These are phyloP conservation scores for Psittacula echo DNA, from an alignment of 2,797 vertebrate species.

Conservation along the genomic window DNA sequence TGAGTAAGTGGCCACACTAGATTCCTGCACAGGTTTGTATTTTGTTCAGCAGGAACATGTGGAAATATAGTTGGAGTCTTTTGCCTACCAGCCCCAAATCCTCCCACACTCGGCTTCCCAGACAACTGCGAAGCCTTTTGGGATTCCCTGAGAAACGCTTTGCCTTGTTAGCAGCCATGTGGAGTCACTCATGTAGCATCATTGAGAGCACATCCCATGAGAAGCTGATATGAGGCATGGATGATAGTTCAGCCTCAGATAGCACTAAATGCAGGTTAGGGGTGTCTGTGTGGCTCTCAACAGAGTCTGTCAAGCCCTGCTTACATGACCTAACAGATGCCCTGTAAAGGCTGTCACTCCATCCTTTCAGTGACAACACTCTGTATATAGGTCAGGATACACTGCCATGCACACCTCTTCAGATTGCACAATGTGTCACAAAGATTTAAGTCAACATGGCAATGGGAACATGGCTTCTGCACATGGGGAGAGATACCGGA, in stretches of 20 bases:
- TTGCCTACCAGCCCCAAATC: not conserved
- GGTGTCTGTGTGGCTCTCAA: not conserved
- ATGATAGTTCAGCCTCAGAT: not conserved
- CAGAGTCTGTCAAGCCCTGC: not conserved
- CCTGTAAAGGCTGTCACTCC: not conserved
- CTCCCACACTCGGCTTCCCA: not conserved
- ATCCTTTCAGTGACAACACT: not conserved
- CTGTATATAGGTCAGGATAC: not conserved
- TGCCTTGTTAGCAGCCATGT: not conserved
- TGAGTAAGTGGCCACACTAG: not conserved
- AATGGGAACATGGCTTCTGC: not conserved
- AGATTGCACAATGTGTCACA: not conserved
- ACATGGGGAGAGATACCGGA: not conserved
- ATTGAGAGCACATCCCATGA: not conserved
- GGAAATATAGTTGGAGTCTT: not conserved
- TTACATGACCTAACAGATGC: not conserved
- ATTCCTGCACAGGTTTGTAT: not conserved
- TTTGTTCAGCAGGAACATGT: not conserved
- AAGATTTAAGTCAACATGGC: not conserved
- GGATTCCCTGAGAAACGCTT: not conserved
- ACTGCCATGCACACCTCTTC: not conserved
- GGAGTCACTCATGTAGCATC: accelerated
- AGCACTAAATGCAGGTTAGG: not conserved
- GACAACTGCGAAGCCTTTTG: not conserved
- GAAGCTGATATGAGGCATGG: accelerated